Percentiles rank a stretch among this genome's conserved stretches.
These are phyloP conservation scores for Podarcis cretensis DNA, from an alignment of 2,113 vertebrate genomes.

Conservation along the genomic window DNA sequence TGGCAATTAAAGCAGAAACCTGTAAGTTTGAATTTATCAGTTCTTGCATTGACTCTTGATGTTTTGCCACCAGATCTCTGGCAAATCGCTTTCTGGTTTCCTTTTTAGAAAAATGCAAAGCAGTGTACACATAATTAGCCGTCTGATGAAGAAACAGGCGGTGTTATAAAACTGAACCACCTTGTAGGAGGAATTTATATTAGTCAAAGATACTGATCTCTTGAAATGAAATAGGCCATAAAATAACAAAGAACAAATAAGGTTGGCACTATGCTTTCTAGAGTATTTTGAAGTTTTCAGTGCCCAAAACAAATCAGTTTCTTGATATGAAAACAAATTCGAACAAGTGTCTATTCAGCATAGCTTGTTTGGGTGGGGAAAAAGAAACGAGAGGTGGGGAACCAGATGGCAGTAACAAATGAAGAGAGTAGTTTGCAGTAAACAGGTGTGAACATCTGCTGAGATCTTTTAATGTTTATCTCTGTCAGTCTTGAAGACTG, in stretches of 20 bases:
- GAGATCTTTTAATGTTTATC: not conserved
- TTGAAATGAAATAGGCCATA: not conserved
- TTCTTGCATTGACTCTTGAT: not conserved
- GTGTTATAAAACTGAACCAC: not conserved
- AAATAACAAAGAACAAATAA: not conserved
- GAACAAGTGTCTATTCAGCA: not conserved
- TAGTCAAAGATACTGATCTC: not conserved
- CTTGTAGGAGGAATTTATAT: not conserved
- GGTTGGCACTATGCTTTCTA: conserved; percentile 10
- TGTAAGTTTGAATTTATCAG: not conserved
- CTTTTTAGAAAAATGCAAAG: not conserved
- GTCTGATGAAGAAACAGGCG: not conserved
- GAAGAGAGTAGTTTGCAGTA: rapidly evolving
- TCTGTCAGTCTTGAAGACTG: not conserved
- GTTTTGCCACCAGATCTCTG: not conserved
- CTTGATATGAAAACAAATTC: conserved; percentile 3
- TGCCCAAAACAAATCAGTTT: not conserved
- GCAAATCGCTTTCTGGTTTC: not conserved
- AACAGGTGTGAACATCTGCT: not conserved
- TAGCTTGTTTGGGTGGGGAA: not conserved
- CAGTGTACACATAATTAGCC: not conserved
- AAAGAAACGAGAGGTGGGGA: not conserved
- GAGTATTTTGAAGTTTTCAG: not conserved
- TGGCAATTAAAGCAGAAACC: not conserved
- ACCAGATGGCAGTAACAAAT: not conserved